Evolutionary conservation across 1,140 invertebrate species (phyloP).

Genomic region (Pseudomyrmex gracilis): DNA sequence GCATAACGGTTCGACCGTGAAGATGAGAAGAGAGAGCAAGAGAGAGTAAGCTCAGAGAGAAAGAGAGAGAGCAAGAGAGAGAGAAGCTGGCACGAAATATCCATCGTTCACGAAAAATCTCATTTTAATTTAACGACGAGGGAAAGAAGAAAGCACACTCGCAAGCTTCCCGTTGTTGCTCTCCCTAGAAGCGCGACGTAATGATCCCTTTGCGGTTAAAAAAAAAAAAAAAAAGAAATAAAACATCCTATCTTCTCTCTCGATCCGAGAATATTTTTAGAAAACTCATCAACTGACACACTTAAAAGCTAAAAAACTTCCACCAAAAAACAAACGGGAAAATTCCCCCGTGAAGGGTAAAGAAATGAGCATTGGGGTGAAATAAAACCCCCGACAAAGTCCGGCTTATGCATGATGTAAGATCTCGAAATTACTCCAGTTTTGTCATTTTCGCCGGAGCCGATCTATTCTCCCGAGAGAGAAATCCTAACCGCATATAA

Average conservation of each 20-base stretch:
- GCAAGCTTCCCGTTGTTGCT: neutral
- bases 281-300: neutral
- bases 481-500: neutral
- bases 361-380: neutral
- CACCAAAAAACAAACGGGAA: neutral
- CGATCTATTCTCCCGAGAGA: neutral
- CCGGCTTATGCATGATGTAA: neutral
- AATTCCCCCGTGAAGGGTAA: neutral
- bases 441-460: neutral
- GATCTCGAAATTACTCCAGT: neutral
- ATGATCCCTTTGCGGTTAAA: neutral
- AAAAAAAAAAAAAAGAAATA: slow-evolving; percentile 13
- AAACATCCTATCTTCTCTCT: neutral
- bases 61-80: neutral
- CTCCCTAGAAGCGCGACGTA: slow-evolving; percentile 19
- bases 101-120: neutral
- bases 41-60: neutral
- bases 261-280: neutral
- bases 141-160: neutral
- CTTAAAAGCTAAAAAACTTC: neutral
- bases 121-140: neutral
- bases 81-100: neutral
- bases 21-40: neutral
- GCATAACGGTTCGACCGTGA: neutral
- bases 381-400: neutral